These are phyloP conservation scores for Hippocampus zosterae DNA, from an alignment of 2,113 vertebrate genomes.

Conservation along the genomic window DNA sequence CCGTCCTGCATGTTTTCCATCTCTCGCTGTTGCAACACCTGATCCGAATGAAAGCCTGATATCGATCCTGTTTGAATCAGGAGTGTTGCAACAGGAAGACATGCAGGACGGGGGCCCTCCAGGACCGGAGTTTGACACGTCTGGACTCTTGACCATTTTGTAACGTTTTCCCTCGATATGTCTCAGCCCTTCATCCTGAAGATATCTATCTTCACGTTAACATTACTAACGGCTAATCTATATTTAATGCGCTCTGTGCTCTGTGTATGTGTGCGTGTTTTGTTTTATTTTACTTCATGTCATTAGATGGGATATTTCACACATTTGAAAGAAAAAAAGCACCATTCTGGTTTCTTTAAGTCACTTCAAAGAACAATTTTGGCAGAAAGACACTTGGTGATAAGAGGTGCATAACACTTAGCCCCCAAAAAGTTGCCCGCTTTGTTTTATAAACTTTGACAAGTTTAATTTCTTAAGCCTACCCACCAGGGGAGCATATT, in stretches of 20 bases:
- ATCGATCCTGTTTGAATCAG: too few relatives aligned
- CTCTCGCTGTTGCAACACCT: too few relatives aligned
- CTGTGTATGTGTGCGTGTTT: background rate
- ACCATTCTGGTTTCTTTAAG: slow-evolving; percentile 22
- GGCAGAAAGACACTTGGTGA: slow-evolving; percentile 19
- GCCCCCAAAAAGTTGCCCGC: slow-evolving; percentile 1
- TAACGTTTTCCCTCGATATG: background rate
- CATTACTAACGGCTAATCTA: slow-evolving; percentile 28
- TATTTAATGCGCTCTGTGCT: slow-evolving; percentile 28
- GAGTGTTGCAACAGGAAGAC: too few relatives aligned
- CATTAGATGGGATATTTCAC: slow-evolving; percentile 43
- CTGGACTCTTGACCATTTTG: background rate
- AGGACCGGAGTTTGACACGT: too few relatives aligned
- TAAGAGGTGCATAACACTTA: background rate
- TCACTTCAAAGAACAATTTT: slow-evolving; percentile 22
- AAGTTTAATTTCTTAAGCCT: slow-evolving; percentile 37
- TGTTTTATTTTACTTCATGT: slow-evolving; percentile 9
- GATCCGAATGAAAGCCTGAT: too few relatives aligned
- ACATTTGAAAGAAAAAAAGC: slow-evolving; percentile 15
- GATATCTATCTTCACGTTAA: slow-evolving; percentile 12
- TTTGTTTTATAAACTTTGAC: slow-evolving; percentile 2
- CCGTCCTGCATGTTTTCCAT: too few relatives aligned
- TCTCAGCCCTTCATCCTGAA: slow-evolving; percentile 14
- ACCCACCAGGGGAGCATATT: slow-evolving; percentile 21
- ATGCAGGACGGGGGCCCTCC: too few relatives aligned